Evolutionary conservation across 2,888 invertebrate genomes (phyloP), one percentile per base, ranked within the genome.

Genomic region (Flexamia atlantica): DNA sequence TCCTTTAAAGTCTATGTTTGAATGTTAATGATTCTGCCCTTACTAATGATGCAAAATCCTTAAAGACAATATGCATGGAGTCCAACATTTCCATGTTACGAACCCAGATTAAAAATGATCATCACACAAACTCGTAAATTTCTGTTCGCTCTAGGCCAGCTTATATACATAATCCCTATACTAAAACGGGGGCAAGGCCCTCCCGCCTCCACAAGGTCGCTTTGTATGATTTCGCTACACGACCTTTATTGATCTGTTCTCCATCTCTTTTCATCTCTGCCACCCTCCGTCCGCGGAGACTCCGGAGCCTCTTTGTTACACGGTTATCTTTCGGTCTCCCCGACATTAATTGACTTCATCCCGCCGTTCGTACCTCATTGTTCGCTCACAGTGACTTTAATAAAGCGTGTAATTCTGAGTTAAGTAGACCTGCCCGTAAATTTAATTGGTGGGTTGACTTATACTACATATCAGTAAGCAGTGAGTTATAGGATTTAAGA

Each of bases 131-230:
- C n/a, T n/a, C n/a, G n/a, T n/a, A n/a, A n/a, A n/a, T n/a, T n/a
- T n/a, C n/a, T n/a, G n/a, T n/a, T n/a, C n/a, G n/a, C n/a, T n/a
- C n/a, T n/a, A n/a, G n/a, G n/a, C n/a, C n/a, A n/a, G n/a, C n/a
- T n/a, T n/a, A n/a, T n/a, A n/a, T 36, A 28, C 28, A 30, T 64
- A 64, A 64, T 64, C 64, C 28, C 30, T 30, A 64, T 64, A 64
- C 64, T 64, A 64, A 64, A 28, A 28, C 7, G 57, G 57, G 57
- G 64, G 64, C 64, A 64, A 64, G 64, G 64, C 25, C 64, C 30
- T 4, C 53, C 53, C 64, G 28, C 64, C 64, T 30, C 28, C 28
- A 2, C 25, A 64, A 64, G 64, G 64, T 64, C 17, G 64, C 28
- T 28, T 64, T 64, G 64, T 64, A 64, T 30, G 28, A 64, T 30